Evolutionary conservation across 37 sponge, comb jelly and placozoan genomes (phyloP), one percentile per base, ranked within the genome.

Genomic region (Dysidea cf. avara): DNA sequence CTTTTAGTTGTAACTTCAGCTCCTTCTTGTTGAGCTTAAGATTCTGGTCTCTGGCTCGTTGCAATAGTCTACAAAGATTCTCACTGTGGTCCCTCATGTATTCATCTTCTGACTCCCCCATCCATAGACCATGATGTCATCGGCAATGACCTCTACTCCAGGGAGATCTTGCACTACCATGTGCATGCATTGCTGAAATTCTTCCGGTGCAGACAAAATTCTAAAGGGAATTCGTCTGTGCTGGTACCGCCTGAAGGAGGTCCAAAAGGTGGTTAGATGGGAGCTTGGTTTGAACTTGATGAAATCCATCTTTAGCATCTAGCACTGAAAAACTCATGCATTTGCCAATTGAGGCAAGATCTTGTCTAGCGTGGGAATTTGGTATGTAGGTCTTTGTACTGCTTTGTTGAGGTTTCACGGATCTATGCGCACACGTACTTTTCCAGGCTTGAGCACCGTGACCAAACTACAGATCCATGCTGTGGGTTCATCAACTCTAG

Each of bases 381-480:
- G 62, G 48, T 49, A 69, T 29, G 68, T 69, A 20, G 57, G 34
- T 37, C 83, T 64, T 33, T n/a, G 22, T 26, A 82, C 52, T 17
- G 83, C 67, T 39, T 26, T 12, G 58, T 82, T 74, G 54, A 82
- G 83, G 30, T 76, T 58, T 39, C 48, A 18, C 18, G 75, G 83
- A 53, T 82, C 76, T 17, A 75, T 3, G 39, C 83, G 75, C 26
- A 82, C 39, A 39, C 83, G 46, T 16, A 82, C 83, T 24, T 76
- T 68, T 25, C 30, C 29, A 30, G 60, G 56, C 59, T 66, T 82
- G 31, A 33, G 11, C 7, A 48, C 65, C 17, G 65, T 56, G 18
- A 53, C 54, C 69, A 82, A 69, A 22, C 56, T 34, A 25, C 43
- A 37, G 17, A 75, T 48, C 83, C 83, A 82, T 1, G 64, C 76